Percentiles rank a stretch among this genome's conserved stretches.
phyloP scores from a whole-genome alignment of 2,797 vertebrate species.

The Sebastolobus alascanus region DNA sequence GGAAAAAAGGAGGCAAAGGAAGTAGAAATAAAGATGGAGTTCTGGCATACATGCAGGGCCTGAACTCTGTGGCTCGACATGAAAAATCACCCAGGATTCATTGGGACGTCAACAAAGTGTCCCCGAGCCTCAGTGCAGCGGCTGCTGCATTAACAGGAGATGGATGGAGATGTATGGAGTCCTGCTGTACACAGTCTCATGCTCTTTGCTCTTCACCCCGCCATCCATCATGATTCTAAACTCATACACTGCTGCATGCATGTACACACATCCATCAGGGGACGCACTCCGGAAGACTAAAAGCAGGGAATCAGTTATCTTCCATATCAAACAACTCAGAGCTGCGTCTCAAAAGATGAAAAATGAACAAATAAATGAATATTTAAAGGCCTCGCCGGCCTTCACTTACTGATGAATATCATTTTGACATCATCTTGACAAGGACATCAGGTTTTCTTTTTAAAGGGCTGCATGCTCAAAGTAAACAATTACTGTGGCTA shows the following conservation, averaged over 20 bases:
- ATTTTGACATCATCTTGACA: constrained; percentile 17
- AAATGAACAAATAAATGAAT: constrained; percentile 47
- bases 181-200: constrained; percentile 53
- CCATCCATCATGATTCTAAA: constrained; percentile 72
- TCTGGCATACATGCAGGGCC: constrained; percentile 32
- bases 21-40: constrained; percentile 37
- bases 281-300: constrained; percentile 33
- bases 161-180: constrained; percentile 71
- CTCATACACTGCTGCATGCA: constrained; percentile 36
- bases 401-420: constrained; percentile 36
- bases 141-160: constrained; percentile 68
- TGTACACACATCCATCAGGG: constrained; percentile 69
- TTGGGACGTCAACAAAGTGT: constrained; percentile 66
- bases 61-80: constrained; percentile 49
- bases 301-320: constrained; percentile 56
- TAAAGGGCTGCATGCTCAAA: background rate
- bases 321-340: constrained; percentile 25
- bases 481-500: background rate
- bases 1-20: background rate
- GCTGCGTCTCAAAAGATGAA: constrained; percentile 29
- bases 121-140: constrained; percentile 60
- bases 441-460: constrained; percentile 16
- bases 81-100: constrained; percentile 75
- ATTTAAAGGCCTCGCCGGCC: constrained; percentile 29
- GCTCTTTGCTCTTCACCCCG: constrained; percentile 70